Evolutionary conservation across 2,797 vertebrate species (phyloP).

Genomic region (Schizopygopsis malacanthus): DNA sequence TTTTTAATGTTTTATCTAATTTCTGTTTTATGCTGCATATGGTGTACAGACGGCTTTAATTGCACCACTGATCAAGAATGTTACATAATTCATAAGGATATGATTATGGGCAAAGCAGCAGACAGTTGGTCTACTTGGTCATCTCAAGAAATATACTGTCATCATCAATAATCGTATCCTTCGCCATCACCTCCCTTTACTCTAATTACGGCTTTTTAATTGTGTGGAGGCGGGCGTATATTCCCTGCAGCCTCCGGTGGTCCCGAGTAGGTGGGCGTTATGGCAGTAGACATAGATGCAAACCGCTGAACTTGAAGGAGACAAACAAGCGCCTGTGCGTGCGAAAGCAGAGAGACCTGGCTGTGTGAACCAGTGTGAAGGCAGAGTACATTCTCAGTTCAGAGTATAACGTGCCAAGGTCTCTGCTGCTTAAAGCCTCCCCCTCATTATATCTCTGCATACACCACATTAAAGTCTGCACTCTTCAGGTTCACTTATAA

Average conservation of each 20-base stretch:
- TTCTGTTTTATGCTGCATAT: background rate
- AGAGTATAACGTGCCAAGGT: background rate
- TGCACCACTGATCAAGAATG: background rate
- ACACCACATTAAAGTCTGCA: constrained; percentile 1
- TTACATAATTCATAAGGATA: constrained; percentile 9
- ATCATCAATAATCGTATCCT: constrained; percentile 3
- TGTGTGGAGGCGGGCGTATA: constrained; percentile 34
- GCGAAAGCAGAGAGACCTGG: constrained; percentile 19
- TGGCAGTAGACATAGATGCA: constrained; percentile 10
- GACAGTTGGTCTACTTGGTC: constrained; percentile 6
- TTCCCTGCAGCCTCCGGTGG: background rate
- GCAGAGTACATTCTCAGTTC: constrained; percentile 18
- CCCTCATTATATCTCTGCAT: constrained; percentile 31
- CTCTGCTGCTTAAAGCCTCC: background rate
- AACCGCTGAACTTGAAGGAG: constrained; percentile 35
- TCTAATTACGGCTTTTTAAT: constrained; percentile 47
- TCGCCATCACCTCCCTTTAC: constrained; percentile 12
- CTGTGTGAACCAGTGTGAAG: constrained; percentile 1
- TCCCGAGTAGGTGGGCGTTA: constrained; percentile 6
- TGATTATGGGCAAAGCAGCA: constrained; percentile 15
- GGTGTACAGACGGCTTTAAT: background rate
- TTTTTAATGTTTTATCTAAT: background rate
- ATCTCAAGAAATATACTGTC: constrained; percentile 9
- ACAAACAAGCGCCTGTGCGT: constrained; percentile 14
- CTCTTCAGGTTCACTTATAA: constrained; percentile 4